Evolutionary conservation across 2,888 invertebrate species (phyloP).

Genomic region (Rotaria magnacalcarata): DNA sequence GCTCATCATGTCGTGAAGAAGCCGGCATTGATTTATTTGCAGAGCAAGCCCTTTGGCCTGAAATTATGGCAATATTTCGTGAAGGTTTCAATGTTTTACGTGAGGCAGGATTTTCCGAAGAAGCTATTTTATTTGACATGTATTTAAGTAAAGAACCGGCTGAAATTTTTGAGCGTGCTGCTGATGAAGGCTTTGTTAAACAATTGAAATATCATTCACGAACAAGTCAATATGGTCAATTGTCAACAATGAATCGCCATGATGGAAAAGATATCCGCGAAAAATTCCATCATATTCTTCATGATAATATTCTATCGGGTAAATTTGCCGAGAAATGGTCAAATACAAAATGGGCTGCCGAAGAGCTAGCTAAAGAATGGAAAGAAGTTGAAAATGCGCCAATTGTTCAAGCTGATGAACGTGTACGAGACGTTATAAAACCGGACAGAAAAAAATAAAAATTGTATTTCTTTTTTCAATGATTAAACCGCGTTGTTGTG

Average conservation of each 20-base stretch:
- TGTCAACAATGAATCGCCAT: constrained; percentile 24
- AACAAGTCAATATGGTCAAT: constrained; percentile 32
- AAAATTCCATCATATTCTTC: neutral
- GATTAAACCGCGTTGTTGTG: no score
- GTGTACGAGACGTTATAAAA: neutral
- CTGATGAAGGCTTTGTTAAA: constrained; percentile 21
- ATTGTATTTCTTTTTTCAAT: neutral
- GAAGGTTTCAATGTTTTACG: constrained; percentile 33
- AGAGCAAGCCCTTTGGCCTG: constrained; percentile 27
- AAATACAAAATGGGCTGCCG: constrained; percentile 20
- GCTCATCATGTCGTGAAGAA: constrained; percentile 30
- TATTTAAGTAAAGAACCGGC: constrained; percentile 32
- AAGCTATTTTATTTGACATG: constrained; percentile 31
- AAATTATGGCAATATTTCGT: constrained; percentile 21
- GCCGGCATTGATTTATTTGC: constrained; percentile 34
- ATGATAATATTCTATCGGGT: constrained; percentile 22
- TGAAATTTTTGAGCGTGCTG: constrained; percentile 20
- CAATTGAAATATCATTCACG: constrained; percentile 34
- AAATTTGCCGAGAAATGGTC: constrained; percentile 31
- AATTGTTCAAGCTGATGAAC: constrained; percentile 5
- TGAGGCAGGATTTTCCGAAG: constrained; percentile 21
- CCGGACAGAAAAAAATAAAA: constrained; percentile 1
- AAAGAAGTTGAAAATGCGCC: constrained; percentile 23
- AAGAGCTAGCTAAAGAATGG: constrained; percentile 31
- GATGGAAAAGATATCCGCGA: constrained; percentile 24